Evolutionary conservation across 2,797 vertebrate genomes (phyloP).

Genomic region (Sarcophilus harrisii): DNA sequence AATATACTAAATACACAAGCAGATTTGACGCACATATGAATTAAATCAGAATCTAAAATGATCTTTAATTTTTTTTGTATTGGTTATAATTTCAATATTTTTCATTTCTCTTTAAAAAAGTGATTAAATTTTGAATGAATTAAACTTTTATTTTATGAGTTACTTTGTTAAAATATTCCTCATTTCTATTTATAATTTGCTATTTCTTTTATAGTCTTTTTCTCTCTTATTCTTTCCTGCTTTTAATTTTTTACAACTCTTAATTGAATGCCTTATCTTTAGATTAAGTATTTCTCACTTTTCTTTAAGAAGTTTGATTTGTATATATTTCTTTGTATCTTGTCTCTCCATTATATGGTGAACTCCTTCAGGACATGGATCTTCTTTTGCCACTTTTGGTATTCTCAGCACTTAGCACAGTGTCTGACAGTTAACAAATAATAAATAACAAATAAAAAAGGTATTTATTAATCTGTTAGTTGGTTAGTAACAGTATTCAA

Average conservation of each 20-base stretch:
- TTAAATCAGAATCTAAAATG: constrained; percentile 8
- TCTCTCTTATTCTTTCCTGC: background rate
- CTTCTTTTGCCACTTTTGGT: background rate
- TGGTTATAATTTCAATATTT: constrained; percentile 8
- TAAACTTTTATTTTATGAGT: background rate
- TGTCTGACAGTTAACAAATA: background rate
- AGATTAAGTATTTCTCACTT: background rate
- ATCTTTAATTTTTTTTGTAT: background rate
- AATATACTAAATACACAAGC: constrained; percentile 20
- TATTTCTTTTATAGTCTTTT: background rate
- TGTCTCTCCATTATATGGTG: background rate
- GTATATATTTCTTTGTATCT: background rate
- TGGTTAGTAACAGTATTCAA: background rate
- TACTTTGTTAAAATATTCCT: background rate
- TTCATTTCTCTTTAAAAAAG: constrained; percentile 13
- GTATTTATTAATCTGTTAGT: background rate
- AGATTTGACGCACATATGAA: background rate
- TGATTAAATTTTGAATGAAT: background rate
- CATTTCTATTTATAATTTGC: background rate
- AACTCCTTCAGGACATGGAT: background rate
- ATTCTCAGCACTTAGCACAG: background rate
- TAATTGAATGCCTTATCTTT: background rate
- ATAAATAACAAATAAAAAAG: background rate
- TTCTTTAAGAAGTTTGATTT: background rate
- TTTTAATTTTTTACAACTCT: background rate